Base-by-base conservation (phyloP, 2,888 invertebrate genomes). In the Nephrocerus scutellatus region DNA sequence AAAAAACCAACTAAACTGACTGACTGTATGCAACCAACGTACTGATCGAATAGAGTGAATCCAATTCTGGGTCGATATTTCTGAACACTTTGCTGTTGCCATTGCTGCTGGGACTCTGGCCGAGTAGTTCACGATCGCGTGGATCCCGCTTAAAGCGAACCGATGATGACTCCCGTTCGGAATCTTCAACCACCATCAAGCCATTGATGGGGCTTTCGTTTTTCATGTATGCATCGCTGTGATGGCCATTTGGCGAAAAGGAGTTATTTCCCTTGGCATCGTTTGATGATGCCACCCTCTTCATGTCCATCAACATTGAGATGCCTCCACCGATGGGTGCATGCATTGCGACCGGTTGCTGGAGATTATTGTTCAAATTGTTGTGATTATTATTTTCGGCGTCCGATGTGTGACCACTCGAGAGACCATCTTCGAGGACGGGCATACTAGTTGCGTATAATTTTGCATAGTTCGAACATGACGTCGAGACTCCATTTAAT, bases 361-460 rank as follows among this genome's bases (percentile, higher is more conserved):
- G 32, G 5, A 16, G 21, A 16, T 38, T 55, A 34, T 57, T 52
- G 16, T 47, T 40, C 28, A 44, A 33, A 46, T 49, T 49, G 37
- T 53, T 50, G 39, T 52, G 82, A 66, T 87, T 88, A 59, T 86
- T 87, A 63, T 88, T 88, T 70, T 93, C 93, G 0, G 82, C 85
- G 61, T 93, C 93, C 47, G 91, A 91, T 2, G 84, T 89, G 62
- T 92, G 92, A 3, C 92, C 92, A 23, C 92, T 92, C 3, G 92
- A 92, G 40, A 95, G 72, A 0, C 92, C 93, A 66, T 95, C 95
- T 63, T 93, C 92, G 29, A 95, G 77, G 12, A 90, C 83, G 1
- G 95, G 95, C 84, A 95, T 85, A 55, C 80, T 80, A 31, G 80
- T 81, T 33, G 79, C 80, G 68, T 75, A 84, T 69, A 77, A 75